Conservation (phyloP, 2,888 invertebrate genomes). For the Lycocerus yunnanus region DNA sequence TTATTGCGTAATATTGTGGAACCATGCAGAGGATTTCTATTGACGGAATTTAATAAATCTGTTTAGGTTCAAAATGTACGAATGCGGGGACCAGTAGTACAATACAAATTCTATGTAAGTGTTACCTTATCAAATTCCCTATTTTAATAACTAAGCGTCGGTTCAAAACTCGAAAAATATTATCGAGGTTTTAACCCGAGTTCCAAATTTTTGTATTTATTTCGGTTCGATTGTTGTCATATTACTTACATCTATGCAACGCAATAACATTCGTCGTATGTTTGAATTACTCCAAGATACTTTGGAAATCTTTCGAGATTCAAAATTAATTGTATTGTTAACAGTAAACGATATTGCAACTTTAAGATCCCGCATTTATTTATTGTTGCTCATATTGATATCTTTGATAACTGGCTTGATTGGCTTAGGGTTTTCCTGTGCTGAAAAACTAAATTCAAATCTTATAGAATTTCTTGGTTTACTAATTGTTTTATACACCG, state of each 20-base stretch:
- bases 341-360: not conserved
- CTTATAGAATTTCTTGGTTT: not conserved
- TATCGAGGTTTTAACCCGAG: too few species aligned
- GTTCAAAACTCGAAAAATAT: too few species aligned
- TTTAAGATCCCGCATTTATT: not conserved
- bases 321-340: not conserved
- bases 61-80: too few species aligned
- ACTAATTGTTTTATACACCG: not conserved
- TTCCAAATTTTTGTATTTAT: not conserved
- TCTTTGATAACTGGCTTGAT: rapidly evolving
- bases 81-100: too few species aligned
- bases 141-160: too few species aligned
- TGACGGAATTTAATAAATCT: too few species aligned
- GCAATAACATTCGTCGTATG: not conserved
- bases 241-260: not conserved
- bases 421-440: rapidly evolving
- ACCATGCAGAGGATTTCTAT: too few species aligned
- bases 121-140: too few species aligned
- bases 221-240: not conserved
- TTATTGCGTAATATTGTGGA: too few species aligned
- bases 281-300: not conserved
- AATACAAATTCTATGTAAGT: too few species aligned
- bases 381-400: not conserved
- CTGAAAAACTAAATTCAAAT: not conserved
- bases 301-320: not conserved